A percentile compares a stretch with the other conserved stretches of the same genome.
These are phyloP conservation scores for Oplegnathus fasciatus DNA, from an alignment of 2,113 vertebrate genomes.

Conservation along the genomic window DNA sequence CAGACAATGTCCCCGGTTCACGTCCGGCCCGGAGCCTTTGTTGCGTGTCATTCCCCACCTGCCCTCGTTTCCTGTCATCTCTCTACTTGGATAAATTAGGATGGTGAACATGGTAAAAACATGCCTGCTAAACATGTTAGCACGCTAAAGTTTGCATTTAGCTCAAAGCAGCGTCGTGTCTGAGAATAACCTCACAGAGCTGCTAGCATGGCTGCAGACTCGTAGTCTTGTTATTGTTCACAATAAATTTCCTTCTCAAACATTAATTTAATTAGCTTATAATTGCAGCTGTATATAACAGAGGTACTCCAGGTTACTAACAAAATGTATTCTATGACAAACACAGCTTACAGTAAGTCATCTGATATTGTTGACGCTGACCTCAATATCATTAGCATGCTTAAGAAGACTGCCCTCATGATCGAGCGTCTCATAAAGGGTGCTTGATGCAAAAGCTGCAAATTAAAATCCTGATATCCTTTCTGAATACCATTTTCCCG, in stretches of 20 bases:
- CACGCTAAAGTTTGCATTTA: not conserved
- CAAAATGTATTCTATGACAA: not conserved
- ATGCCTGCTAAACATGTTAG: not conserved
- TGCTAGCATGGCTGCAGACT: not conserved
- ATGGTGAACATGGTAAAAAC: not conserved
- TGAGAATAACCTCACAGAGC: not conserved
- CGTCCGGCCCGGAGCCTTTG: no score
- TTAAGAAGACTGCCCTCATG: not conserved
- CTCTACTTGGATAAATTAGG: no score
- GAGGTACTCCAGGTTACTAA: not conserved
- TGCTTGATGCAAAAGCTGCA: not conserved
- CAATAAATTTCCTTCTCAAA: no score
- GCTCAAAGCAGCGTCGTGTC: not conserved
- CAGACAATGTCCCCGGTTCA: no score
- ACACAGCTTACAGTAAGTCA: not conserved
- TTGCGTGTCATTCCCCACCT: no score
- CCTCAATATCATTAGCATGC: not conserved
- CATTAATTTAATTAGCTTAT: no score
- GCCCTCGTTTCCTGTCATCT: no score
- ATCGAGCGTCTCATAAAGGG: not conserved
- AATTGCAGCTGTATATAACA: not conserved
- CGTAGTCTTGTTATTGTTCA: not conserved
- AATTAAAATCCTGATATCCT: slow-evolving; percentile 22
- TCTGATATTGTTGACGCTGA: not conserved
- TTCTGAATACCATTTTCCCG: not conserved